Conservation (phyloP, 2,113 vertebrate species). For the Melanerpes aurifrons region DNA sequence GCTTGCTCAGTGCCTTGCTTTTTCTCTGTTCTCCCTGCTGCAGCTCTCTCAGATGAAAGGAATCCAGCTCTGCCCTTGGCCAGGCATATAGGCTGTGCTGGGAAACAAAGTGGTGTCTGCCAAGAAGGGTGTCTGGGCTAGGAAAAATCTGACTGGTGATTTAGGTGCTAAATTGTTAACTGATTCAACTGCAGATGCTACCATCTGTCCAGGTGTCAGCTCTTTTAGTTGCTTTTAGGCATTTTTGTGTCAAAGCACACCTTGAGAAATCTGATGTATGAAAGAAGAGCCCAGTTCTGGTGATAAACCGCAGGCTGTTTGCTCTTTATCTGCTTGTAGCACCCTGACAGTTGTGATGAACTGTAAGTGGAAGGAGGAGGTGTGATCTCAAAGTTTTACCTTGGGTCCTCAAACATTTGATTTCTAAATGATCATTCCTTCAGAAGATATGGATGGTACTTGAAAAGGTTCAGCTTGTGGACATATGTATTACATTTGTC, state of each 20-base stretch:
- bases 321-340: background rate
- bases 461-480: background rate
- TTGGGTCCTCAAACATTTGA: background rate
- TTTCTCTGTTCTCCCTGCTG: background rate
- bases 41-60: background rate
- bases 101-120: background rate
- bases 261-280: background rate
- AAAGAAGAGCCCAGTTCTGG: background rate
- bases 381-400: background rate
- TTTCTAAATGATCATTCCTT: background rate
- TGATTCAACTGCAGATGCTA: background rate
- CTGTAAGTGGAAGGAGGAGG: background rate
- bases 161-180: background rate
- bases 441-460: background rate
- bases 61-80: background rate
- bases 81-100: accelerated
- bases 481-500: background rate
- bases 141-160: background rate
- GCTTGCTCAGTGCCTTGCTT: background rate
- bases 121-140: background rate
- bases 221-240: background rate
- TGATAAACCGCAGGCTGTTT: background rate
- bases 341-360: background rate
- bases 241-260: background rate
- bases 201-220: background rate